A percentile compares a stretch with the other conserved stretches of the same genome.
phyloP scores from a whole-genome alignment of 2,797 vertebrate genomes.

The Helostoma temminkii region DNA sequence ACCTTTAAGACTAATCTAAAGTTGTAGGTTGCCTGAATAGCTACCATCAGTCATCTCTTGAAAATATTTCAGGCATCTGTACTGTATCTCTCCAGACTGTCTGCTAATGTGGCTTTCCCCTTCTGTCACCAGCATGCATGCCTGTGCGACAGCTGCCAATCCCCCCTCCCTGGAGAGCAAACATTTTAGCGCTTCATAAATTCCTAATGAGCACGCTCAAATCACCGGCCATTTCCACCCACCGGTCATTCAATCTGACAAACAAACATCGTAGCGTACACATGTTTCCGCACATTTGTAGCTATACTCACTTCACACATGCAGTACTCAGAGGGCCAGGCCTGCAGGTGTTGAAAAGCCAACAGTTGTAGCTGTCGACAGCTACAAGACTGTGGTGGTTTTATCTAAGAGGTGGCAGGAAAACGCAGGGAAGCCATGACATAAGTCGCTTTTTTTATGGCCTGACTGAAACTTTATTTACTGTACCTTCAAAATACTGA shows the following conservation, averaged over 20 bases:
- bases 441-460: conserved; percentile 4
- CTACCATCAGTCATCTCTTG: conserved; percentile 21
- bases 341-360: conserved; percentile 69
- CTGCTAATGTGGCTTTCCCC: conserved; percentile 39
- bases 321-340: conserved; percentile 62
- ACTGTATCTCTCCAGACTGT: conserved; percentile 35
- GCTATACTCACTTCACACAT: conserved; percentile 77
- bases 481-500: conserved; percentile 26
- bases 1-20: background rate
- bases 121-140: conserved; percentile 56
- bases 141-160: conserved; percentile 80
- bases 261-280: conserved; percentile 75
- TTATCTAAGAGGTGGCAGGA: conserved; percentile 27
- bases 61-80: conserved; percentile 49
- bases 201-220: conserved; percentile 82
- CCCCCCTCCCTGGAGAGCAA: conserved; percentile 76
- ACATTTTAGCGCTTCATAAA: conserved; percentile 85
- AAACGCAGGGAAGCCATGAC: conserved; percentile 16
- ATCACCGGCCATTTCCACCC: conserved; percentile 78
- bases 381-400: conserved; percentile 30
- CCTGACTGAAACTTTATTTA: conserved; percentile 34
- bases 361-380: conserved; percentile 60
- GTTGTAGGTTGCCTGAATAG: conserved; percentile 3
- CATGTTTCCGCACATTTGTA: conserved; percentile 75
- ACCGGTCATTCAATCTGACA: conserved; percentile 75